Base-by-base conservation (phyloP, 2,113 vertebrate species). In the Clinocottus analis region DNA sequence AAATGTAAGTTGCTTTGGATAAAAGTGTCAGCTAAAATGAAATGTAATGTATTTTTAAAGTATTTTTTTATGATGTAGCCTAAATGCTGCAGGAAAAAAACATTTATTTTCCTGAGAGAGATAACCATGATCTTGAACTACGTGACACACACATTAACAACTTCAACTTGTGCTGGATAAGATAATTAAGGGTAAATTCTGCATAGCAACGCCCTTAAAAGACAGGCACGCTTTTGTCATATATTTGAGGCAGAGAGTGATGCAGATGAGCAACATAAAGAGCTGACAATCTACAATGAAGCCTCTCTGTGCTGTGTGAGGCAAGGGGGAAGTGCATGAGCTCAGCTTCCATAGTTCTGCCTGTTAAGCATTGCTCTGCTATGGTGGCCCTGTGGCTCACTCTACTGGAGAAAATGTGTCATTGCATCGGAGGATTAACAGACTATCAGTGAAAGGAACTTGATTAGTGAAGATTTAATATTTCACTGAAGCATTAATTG, bases 241-340 rank as follows among this genome's bases (percentile, higher is more conserved):
- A 61, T 27, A 80, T 79, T 39, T 19, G 61, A 65, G 76, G 72
- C 70, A 87, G 51, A 67, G 55, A 77, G 78, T n/a, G 62, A 73
- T 87, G 74, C 72, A 85, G 79, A 88, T 79, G 86, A 83, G 81
- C 71, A 55, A 27, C 77, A 64, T 31, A 66, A 69, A 84, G 67
- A 53, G 76, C 83, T 87, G 83, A 78, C 37, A 81, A 7, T 68
- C 37, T 61, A 87, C 90, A 93, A 90, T 84, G 72, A 88, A 64
- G 71, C 75, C 80, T 90, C 84, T 89, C 25, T 89, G 83, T 86
- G 45, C 59, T 7, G 43, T 75, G 65, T 76, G 68, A 72, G 63
- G 61, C 64, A 17, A 39, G 33, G 75, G 75, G 55, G 61, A 65
- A 80, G 31, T 51, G 53, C 59, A 85, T 84, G 81, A 91, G 70